These are phyloP conservation scores for Lydus trimaculatus DNA, from an alignment of 2,888 invertebrate species.

Conservation along the genomic window DNA sequence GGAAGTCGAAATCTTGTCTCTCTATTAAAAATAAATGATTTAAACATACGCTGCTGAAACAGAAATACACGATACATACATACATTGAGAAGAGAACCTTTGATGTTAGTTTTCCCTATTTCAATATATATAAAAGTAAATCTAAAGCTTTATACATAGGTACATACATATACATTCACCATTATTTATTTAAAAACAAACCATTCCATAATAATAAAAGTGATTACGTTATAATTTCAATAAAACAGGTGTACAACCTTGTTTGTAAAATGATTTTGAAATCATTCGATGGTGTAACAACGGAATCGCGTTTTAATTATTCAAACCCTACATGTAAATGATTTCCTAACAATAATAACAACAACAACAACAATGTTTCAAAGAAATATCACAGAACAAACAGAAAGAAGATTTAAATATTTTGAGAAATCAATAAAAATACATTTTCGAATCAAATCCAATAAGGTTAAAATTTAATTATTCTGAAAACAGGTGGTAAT, in stretches of 20 bases:
- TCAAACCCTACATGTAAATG: background rate
- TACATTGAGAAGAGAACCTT: no score
- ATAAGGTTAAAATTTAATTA: background rate
- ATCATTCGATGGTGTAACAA: background rate
- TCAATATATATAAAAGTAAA: no score
- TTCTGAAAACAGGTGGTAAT: background rate
- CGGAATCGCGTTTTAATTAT: background rate
- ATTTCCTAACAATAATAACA: background rate
- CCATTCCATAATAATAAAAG: background rate
- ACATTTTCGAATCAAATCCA: background rate
- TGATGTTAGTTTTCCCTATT: no score
- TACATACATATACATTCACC: background rate
- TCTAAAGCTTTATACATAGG: background rate
- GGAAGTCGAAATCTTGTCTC: no score
- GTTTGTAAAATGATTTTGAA: background rate
- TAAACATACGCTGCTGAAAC: no score
- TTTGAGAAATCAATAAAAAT: background rate
- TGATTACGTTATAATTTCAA: background rate
- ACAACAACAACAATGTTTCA: background rate
- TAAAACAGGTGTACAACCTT: background rate
- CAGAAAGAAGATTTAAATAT: background rate
- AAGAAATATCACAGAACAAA: background rate
- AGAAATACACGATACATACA: no score
- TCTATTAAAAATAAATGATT: no score
- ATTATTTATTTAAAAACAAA: background rate